Evolutionary conservation across 2,113 vertebrate genomes (phyloP).

Genomic region (Ranitomeya imitator): DNA sequence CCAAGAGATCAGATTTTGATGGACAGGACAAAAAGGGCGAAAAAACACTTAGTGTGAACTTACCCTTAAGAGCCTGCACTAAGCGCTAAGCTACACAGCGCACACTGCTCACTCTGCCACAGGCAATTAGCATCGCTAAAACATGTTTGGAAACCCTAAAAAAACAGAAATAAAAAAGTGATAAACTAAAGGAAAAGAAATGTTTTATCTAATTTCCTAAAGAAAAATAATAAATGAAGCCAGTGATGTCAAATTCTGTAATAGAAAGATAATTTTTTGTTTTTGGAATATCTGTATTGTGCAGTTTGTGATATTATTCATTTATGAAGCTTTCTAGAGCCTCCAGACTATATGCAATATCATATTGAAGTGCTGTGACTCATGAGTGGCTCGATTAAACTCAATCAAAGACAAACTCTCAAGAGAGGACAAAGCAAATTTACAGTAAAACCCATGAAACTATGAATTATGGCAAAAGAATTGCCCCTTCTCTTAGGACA

Average conservation of each 20-base stretch:
- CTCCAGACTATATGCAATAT: constrained; percentile 34
- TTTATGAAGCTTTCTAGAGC: constrained; percentile 41
- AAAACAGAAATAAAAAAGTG: neutral
- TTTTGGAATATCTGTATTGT: constrained; percentile 37
- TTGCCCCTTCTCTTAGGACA: constrained; percentile 38
- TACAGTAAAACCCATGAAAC: constrained; percentile 46
- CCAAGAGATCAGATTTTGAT: too few species aligned
- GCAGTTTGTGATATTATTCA: constrained; percentile 59
- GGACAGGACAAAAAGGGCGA: too few species aligned
- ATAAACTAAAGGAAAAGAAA: neutral
- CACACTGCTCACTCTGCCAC: neutral
- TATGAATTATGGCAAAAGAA: constrained; percentile 33
- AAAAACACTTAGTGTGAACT: too few species aligned
- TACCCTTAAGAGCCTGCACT: too few species aligned
- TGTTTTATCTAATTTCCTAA: neutral
- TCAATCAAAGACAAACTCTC: constrained; percentile 43
- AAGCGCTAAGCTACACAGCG: too few species aligned
- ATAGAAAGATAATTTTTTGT: constrained; percentile 26
- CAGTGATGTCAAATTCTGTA: neutral
- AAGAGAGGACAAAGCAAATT: constrained; percentile 34
- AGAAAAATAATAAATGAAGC: neutral
- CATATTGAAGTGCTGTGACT: constrained; percentile 43
- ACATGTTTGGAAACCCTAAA: neutral
- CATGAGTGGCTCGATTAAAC: constrained; percentile 48
- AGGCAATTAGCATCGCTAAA: neutral